Evolutionary conservation across 2,113 vertebrate genomes (phyloP).

Genomic region (Elephas maximus): DNA sequence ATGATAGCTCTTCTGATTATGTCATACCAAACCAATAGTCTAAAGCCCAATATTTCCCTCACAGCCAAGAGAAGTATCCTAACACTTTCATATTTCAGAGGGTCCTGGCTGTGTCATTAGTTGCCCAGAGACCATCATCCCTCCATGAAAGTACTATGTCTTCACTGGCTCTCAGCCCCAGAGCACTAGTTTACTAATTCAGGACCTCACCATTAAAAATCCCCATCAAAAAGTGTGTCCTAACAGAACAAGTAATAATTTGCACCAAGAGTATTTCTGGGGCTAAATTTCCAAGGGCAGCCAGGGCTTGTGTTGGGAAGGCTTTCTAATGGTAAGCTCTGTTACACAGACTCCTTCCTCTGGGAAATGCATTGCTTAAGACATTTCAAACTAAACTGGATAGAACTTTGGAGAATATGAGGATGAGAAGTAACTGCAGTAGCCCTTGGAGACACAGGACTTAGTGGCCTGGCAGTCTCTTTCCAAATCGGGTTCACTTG

Average conservation of each 20-base stretch:
- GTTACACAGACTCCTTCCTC: neutral
- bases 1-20: neutral
- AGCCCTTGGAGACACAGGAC: neutral
- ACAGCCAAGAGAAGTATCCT: neutral
- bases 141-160: neutral
- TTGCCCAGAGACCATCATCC: neutral
- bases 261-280: neutral
- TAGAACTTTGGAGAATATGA: neutral
- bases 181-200: neutral
- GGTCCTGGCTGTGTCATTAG: neutral
- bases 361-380: constrained; percentile 55
- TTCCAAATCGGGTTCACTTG: constrained; percentile 50
- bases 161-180: neutral
- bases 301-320: neutral
- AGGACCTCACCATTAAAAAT: neutral
- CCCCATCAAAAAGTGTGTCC: neutral
- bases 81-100: neutral
- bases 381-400: constrained; percentile 59
- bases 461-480: constrained; percentile 2
- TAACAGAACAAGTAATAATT: neutral
- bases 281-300: neutral
- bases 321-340: constrained; percentile 41
- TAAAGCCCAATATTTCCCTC: neutral
- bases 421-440: neutral
- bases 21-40: neutral